These are phyloP conservation scores for Mesochorus sp. DNA, from an alignment of 2,888 invertebrate species.

Conservation along the genomic window DNA sequence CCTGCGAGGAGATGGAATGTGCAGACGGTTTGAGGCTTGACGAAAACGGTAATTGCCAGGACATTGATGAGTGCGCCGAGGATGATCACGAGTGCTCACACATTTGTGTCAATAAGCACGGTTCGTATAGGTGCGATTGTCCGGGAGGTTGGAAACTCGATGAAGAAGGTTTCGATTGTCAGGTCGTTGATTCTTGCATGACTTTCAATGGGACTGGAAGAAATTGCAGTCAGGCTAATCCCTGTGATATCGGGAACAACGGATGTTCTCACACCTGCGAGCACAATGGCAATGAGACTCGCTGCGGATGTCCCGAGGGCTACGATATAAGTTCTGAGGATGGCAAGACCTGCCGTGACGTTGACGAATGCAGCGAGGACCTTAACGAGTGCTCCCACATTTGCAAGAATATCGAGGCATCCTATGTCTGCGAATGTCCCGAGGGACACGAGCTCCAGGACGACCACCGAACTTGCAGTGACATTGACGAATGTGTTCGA, in stretches of 20 bases:
- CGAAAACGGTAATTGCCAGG: slow-evolving; percentile 68
- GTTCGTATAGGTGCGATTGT: slow-evolving; percentile 86
- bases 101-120: slow-evolving; percentile 83
- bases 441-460: slow-evolving; percentile 80
- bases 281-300: slow-evolving; percentile 77
- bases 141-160: slow-evolving; percentile 82
- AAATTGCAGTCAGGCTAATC: slow-evolving; percentile 73
- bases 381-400: slow-evolving; percentile 83
- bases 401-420: slow-evolving; percentile 84
- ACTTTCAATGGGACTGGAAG: slow-evolving; percentile 53
- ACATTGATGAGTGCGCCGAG: slow-evolving; percentile 81
- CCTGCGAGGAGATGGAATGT: slow-evolving; percentile 74
- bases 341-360: slow-evolving; percentile 78
- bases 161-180: slow-evolving; percentile 76
- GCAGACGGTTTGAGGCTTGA: slow-evolving; percentile 65
- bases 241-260: slow-evolving; percentile 72
- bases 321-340: slow-evolving; percentile 82
- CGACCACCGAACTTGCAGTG: slow-evolving; percentile 77
- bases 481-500: slow-evolving; percentile 79
- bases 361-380: slow-evolving; percentile 79
- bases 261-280: slow-evolving; percentile 80
- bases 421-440: slow-evolving; percentile 84
- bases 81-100: slow-evolving; percentile 82
- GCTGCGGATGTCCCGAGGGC: slow-evolving; percentile 82
- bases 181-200: slow-evolving; percentile 63